Base-by-base conservation (phyloP, 2,888 invertebrate species). In the Drosophila hamatofila region DNA sequence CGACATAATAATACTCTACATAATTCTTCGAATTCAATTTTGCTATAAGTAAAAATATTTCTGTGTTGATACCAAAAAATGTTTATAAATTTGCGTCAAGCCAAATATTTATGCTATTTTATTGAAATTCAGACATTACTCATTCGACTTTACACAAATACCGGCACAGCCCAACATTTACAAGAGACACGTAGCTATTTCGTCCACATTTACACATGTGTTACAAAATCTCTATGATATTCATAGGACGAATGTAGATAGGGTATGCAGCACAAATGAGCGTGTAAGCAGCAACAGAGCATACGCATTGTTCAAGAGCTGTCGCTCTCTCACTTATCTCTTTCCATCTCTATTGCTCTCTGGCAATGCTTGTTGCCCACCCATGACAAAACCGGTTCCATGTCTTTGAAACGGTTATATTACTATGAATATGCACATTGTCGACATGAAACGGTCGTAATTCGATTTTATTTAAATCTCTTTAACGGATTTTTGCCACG, bases 361-460 rank as follows among this genome's bases (percentile, higher is more conserved):
- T 58, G 55, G 51, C 21, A 51, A 51, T 52, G 27, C 55, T 52
- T 72, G 39, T 63, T 67, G 57, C 23, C 44, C 46, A 54, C 55
- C 44, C 75, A 72, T 68, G 54, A 46, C 57, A 54, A 68, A 87
- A 82, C 76, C 66, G 69, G 78, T 76, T 88, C 60, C 35, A 25
- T 54, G 62, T 67, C 59, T 68, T 63, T 58, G 49, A 87, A 83
- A 59, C 81, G 86, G 81, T 48, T 61, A 67, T 39, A 27, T 49
- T 62, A 48, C 66, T 60, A 60, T 56, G 58, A 21, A 41, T 56
- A n/a, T 41, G 49, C 58, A 41, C 37, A 25, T 18, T 49, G 44
- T 25, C 33, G 7, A 27, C 39, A 30, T 59, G 63, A 64, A 72
- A 41, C 75, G 64, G 59, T 67, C 27, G 71, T 42, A 23, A 37